A percentile compares a stretch with the other conserved stretches of the same genome.
Evolutionary conservation across 2,888 invertebrate genomes (phyloP).

Genomic region (Cephonodes hylas): DNA sequence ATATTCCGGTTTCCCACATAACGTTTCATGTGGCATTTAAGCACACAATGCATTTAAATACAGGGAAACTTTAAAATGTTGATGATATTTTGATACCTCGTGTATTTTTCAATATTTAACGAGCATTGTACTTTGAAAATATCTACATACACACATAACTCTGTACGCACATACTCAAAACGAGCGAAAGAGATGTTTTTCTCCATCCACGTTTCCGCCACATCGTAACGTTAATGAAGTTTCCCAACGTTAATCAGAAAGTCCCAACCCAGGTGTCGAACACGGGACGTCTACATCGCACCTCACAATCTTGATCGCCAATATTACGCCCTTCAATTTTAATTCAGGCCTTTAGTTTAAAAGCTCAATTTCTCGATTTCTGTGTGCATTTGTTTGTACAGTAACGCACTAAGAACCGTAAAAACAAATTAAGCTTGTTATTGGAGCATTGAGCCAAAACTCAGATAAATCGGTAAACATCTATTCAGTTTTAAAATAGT

Average conservation of each 20-base stretch:
- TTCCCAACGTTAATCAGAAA: too few species aligned
- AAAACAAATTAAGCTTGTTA: slow-evolving; percentile 17
- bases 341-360: background rate
- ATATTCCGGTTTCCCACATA: background rate
- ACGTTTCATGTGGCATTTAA: background rate
- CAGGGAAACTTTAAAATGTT: background rate
- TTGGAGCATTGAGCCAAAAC: slow-evolving; percentile 26
- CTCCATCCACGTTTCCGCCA: too few species aligned
- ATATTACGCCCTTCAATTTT: background rate
- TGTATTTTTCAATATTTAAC: too few species aligned
- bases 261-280: too few species aligned
- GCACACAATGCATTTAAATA: background rate
- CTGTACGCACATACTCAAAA: too few species aligned
- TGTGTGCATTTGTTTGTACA: background rate
- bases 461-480: slow-evolving; percentile 10
- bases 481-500: slow-evolving; percentile 16
- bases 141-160: too few species aligned
- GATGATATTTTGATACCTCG: background rate
- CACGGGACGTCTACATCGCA: too few species aligned
- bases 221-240: too few species aligned
- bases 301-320: too few species aligned
- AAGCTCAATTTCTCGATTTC: background rate
- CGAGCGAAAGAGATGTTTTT: too few species aligned
- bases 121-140: too few species aligned
- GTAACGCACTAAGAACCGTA: background rate